Evolutionary conservation across 2,888 invertebrate genomes (phyloP).

Genomic region (Gymnosoma rotundatum): DNA sequence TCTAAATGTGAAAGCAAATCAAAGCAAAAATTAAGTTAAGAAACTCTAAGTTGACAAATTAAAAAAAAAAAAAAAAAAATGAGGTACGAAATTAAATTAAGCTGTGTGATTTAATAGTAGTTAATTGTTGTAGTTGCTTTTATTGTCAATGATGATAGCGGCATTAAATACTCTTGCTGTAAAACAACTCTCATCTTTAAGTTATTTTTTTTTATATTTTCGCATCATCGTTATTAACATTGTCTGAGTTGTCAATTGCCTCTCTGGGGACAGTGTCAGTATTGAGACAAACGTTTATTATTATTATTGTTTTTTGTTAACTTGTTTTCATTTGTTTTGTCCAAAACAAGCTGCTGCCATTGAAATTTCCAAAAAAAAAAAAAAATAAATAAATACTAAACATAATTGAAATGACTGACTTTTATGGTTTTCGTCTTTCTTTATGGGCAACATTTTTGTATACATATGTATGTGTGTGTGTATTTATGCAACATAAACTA

Average conservation of each 20-base stretch:
- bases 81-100: not conserved
- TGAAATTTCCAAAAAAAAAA: slow-evolving; percentile 40
- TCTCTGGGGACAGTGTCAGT: slow-evolving; percentile 56
- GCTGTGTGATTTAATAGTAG: slow-evolving; percentile 46
- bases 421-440: slow-evolving; percentile 65
- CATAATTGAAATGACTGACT: slow-evolving; percentile 65
- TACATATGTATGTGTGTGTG: not conserved
- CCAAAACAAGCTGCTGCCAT: slow-evolving; percentile 55
- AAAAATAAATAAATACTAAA: slow-evolving; percentile 16
- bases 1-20: no score
- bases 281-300: slow-evolving; percentile 43
- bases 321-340: slow-evolving; percentile 46
- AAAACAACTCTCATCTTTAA: slow-evolving; percentile 11
- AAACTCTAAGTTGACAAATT: no score
- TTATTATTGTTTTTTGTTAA: slow-evolving; percentile 48
- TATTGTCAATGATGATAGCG: slow-evolving; percentile 11
- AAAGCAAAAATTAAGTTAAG: no score
- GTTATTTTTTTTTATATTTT: slow-evolving; percentile 21
- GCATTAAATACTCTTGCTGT: slow-evolving; percentile 19
- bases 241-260: slow-evolving; percentile 52
- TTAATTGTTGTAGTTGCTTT: not conserved
- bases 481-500: slow-evolving; percentile 8
- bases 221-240: slow-evolving; percentile 46
- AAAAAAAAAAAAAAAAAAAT: not conserved
- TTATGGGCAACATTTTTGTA: slow-evolving; percentile 26